These are phyloP conservation scores for Pediacus dermestoides DNA, from an alignment of 2,888 invertebrate species.

Conservation along the genomic window DNA sequence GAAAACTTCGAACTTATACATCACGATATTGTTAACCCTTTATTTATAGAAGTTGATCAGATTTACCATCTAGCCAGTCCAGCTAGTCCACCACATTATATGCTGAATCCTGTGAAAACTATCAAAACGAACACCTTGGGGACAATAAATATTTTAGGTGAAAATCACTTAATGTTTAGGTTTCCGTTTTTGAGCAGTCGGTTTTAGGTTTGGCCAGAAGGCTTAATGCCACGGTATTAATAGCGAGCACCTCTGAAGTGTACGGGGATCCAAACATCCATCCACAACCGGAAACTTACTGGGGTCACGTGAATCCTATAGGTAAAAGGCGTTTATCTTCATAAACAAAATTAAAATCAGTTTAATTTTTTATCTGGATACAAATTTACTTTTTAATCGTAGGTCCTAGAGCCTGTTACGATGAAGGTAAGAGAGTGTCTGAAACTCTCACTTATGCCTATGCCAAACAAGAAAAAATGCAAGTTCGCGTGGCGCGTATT, in stretches of 20 bases:
- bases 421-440: conserved; percentile 98
- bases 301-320: conserved; percentile 99
- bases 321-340: conserved; percentile 52
- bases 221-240: conserved; percentile 86
- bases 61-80: conserved; percentile 99
- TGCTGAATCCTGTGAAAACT: conserved; percentile 99
- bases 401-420: conserved; percentile 95
- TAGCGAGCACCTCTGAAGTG: conserved; percentile 98
- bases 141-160: conserved; percentile 89
- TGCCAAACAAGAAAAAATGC: conserved; percentile 93
- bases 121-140: conserved; percentile 98
- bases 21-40: conserved; percentile 96
- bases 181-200: too few species aligned
- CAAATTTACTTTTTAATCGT: conserved; percentile 28
- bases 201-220: conserved; percentile 83
- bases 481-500: conserved; percentile 94
- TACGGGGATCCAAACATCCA: conserved; percentile 99
- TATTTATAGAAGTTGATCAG: conserved; percentile 96
- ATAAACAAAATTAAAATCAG: conserved; percentile 4
- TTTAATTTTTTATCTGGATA: neutral
- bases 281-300: conserved; percentile 96
- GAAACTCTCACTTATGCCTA: conserved; percentile 96
- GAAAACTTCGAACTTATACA: conserved; percentile 98
- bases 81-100: conserved; percentile 98
- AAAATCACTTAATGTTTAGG: conserved; percentile 24